Conservation (phyloP, 2,797 vertebrate species). For the Scyliorhinus canicula region DNA sequence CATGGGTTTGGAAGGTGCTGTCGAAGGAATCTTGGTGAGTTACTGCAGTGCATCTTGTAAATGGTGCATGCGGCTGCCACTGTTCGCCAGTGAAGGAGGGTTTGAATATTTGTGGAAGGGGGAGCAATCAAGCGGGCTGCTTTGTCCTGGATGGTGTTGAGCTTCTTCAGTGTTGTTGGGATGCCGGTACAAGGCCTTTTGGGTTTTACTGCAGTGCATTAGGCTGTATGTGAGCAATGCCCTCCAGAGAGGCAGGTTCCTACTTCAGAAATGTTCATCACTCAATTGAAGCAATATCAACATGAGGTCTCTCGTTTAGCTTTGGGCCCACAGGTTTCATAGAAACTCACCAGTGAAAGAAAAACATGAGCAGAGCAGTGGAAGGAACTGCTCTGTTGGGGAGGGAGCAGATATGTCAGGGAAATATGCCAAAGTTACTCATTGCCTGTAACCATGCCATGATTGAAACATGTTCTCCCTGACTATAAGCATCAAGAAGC, state of each 20-base stretch:
- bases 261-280: background rate
- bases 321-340: background rate
- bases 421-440: background rate
- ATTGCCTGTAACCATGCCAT: background rate
- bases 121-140: too few relatives aligned
- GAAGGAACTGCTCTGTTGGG: too few relatives aligned
- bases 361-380: background rate
- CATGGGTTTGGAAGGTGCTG: too few relatives aligned
- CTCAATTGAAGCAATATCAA: background rate
- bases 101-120: too few relatives aligned
- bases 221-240: background rate
- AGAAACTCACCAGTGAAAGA: background rate
- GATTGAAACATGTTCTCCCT: background rate
- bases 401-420: background rate
- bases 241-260: background rate
- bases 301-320: background rate
- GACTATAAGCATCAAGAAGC: background rate
- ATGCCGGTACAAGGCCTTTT: too few relatives aligned
- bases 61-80: too few relatives aligned
- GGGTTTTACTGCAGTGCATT: background rate
- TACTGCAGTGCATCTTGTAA: too few relatives aligned
- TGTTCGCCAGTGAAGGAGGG: too few relatives aligned
- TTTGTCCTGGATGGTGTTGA: too few relatives aligned
- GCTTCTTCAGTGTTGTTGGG: too few relatives aligned
- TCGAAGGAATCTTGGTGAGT: too few relatives aligned